Evolutionary conservation across 2,797 vertebrate genomes (phyloP).

Genomic region (Gambusia yucatana): DNA sequence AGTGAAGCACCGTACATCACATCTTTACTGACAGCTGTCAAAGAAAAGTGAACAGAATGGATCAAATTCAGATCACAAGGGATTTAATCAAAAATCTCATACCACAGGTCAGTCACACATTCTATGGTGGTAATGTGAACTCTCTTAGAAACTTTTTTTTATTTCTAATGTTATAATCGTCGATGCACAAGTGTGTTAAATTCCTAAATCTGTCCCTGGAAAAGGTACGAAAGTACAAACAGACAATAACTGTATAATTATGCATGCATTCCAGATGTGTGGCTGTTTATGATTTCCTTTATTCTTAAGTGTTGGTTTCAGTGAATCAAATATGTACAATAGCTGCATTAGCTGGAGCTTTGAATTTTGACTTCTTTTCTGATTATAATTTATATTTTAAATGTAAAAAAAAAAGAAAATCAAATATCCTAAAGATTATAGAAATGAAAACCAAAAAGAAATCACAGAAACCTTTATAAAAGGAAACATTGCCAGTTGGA

Average conservation of each 20-base stretch:
- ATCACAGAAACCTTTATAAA: too few relatives aligned
- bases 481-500: too few relatives aligned
- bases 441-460: too few relatives aligned
- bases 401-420: too few relatives aligned
- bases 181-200: not conserved
- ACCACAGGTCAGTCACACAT: constrained; percentile 25
- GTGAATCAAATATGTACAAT: not conserved
- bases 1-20: not conserved
- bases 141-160: constrained; percentile 12
- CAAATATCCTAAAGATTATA: too few relatives aligned
- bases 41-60: not conserved
- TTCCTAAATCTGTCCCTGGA: constrained; percentile 8
- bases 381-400: not conserved
- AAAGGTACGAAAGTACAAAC: not conserved
- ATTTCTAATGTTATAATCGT: constrained; percentile 25
- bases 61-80: constrained; percentile 28
- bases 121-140: constrained; percentile 22
- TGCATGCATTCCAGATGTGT: not conserved
- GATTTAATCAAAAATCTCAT: not conserved
- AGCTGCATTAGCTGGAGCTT: not conserved
- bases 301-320: not conserved
- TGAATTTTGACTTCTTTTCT: not conserved
- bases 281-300: not conserved
- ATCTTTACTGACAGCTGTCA: not conserved
- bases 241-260: not conserved